Conservation (phyloP, 2,888 invertebrate species). For the Lysandra coridon region DNA sequence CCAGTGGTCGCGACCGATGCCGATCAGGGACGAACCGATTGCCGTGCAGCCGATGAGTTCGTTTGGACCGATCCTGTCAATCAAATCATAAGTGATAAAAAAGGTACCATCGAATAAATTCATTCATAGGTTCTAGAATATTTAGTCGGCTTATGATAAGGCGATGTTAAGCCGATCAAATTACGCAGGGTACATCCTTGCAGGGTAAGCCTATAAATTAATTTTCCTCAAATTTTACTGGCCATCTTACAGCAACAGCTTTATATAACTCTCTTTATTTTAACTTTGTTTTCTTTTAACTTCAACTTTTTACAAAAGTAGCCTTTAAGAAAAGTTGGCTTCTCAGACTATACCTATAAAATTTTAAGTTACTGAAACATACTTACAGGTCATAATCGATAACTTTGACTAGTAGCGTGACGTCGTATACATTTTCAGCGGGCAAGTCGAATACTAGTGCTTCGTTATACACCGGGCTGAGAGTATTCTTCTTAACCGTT, state of each 20-base stretch:
- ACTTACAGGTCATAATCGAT: conserved; percentile 93
- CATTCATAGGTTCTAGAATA: too few species aligned
- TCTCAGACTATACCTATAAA: not conserved
- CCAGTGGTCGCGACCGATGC: conserved; percentile 91
- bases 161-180: too few species aligned
- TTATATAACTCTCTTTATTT: too few species aligned
- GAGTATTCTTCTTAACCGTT: conserved; percentile 91
- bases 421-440: conserved; percentile 89
- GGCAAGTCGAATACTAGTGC: conserved; percentile 96
- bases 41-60: conserved; percentile 92
- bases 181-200: too few species aligned
- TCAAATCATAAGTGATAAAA: conserved; percentile 22
- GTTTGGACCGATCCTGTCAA: conserved; percentile 89
- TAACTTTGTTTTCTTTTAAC: too few species aligned
- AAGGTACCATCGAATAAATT: too few species aligned
- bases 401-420: conserved; percentile 90
- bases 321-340: too few species aligned
- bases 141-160: too few species aligned
- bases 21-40: conserved; percentile 88
- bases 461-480: conserved; percentile 95
- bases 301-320: too few species aligned
- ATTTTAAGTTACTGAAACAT: conserved; percentile 10
- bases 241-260: too few species aligned
- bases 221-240: too few species aligned
- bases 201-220: too few species aligned